phyloP scores from a whole-genome alignment of 2,113 vertebrate species.

The Sinocyclocheilus grahami region DNA sequence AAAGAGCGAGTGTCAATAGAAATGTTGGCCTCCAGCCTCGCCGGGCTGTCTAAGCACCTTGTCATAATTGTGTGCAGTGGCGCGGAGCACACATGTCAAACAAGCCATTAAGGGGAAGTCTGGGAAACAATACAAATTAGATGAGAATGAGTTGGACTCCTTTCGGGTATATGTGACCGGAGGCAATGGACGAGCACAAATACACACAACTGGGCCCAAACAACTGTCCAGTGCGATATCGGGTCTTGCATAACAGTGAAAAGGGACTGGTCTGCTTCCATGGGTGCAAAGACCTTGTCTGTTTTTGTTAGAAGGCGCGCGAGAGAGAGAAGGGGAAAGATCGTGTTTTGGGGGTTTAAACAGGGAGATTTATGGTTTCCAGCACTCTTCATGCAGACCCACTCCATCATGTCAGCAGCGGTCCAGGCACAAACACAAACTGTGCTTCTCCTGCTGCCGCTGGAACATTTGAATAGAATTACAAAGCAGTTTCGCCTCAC shows the following conservation, averaged over 20 bases:
- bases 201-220: slow-evolving; percentile 20
- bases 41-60: slow-evolving; percentile 51
- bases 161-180: background rate
- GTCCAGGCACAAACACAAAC: slow-evolving; percentile 33
- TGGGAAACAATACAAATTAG: slow-evolving; percentile 61
- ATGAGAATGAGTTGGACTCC: slow-evolving; percentile 49
- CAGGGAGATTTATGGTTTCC: slow-evolving; percentile 57
- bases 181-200: background rate
- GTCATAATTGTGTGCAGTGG: slow-evolving; percentile 69
- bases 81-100: slow-evolving; percentile 63
- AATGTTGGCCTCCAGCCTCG: slow-evolving; percentile 59
- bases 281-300: slow-evolving; percentile 46
- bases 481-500: slow-evolving; percentile 40
- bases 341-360: slow-evolving; percentile 49
- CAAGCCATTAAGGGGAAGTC: slow-evolving; percentile 58
- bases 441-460: slow-evolving; percentile 33
- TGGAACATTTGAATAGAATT: slow-evolving; percentile 55
- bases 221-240: slow-evolving; percentile 35
- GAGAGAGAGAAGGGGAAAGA: slow-evolving; percentile 14
- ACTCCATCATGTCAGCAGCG: slow-evolving; percentile 51
- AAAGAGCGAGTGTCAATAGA: slow-evolving; percentile 58
- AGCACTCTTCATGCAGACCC: slow-evolving; percentile 33
- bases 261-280: background rate
- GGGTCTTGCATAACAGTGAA: slow-evolving; percentile 31
- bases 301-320: slow-evolving; percentile 44